Base-by-base conservation (phyloP, 2,113 vertebrate species). In the Cyprinodon brontotheroides region DNA sequence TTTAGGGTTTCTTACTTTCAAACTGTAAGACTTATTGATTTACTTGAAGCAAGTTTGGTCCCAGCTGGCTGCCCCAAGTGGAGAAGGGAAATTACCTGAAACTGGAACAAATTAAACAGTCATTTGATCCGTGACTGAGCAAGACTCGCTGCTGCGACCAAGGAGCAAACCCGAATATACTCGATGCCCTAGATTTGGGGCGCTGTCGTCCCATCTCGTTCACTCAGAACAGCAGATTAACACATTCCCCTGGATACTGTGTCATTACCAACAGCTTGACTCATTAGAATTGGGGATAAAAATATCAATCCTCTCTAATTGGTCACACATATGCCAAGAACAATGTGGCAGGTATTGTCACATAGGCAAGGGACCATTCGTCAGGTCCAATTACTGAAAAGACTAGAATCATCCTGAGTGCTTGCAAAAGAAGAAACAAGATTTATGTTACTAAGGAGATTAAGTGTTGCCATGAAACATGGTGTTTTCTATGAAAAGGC, bases 81-180 rank as follows among this genome's bases (percentile, higher is more conserved):
- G 90, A 91, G 77, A 82, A 74, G 82, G 88, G 80, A 88, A 91
- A 89, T 90, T 77, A 90, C 89, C 80, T 86, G 86, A 87, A 91
- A 87, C 80, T 70, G 75, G 83, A 85, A 81, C 90, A 93, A 92
- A 93, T 93, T 85, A 93, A 93, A 90, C 84, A 89, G 83, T 87
- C 82, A 85, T 90, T 91, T 87, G 79, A 83, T 85, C 69, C 61
- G 45, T 88, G 82, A 72, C 70, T 65, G 72, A 81, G 77, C 59
- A 50, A 4, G 70, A 82, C 82, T 87, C 81, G 79, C 73, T 69
- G 71, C 80, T 68, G 77, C 86, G 65, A 73, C 77, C 77, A 82
- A 82, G 88, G 83, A 91, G 88, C 83, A 91, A 89, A 91, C 89
- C 83, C 78, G 81, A 78, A 88, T 90, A 70, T 87, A 79, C 70